Conservation (phyloP, 1,140 invertebrate genomes). For the Zophobas morio region DNA sequence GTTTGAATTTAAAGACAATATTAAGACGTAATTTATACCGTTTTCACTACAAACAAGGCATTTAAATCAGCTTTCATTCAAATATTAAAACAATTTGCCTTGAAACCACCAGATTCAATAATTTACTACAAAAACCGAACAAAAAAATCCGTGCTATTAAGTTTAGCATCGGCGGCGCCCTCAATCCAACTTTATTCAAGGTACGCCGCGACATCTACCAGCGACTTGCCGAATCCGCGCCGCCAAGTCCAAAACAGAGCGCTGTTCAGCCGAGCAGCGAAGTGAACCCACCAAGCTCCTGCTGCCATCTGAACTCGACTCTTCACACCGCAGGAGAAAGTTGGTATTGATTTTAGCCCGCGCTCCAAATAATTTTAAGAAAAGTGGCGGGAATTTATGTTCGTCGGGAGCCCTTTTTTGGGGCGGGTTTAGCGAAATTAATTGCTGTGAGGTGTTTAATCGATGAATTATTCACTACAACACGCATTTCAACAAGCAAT, state of each 20-base stretch:
- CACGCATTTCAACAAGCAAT: constrained; percentile 39
- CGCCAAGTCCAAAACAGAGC: neutral
- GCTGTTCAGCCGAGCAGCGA: constrained; percentile 5
- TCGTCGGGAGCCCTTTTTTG: neutral
- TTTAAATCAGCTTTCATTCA: no score
- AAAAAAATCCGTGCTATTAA: no score
- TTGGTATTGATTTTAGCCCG: constrained; percentile 6
- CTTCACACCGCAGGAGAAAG: neutral
- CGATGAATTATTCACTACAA: constrained; percentile 37
- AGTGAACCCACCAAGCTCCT: constrained; percentile 13
- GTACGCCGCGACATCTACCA: constrained; percentile 29
- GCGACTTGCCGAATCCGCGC: constrained; percentile 1
- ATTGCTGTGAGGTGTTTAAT: constrained; percentile 21
- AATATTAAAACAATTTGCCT: no score
- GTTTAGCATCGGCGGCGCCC: no score
- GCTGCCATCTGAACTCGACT: constrained; percentile 32
- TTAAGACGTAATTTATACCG: no score
- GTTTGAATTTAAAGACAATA: no score
- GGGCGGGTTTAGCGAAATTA: constrained; percentile 21
- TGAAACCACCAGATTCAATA: no score
- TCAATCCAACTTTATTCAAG: neutral
- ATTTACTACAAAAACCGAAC: no score
- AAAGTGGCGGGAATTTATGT: constrained; percentile 26
- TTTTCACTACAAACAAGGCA: no score
- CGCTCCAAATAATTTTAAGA: constrained; percentile 16